Percentiles rank a stretch among this genome's conserved stretches.
phyloP scores from a whole-genome alignment of 2,797 vertebrate species.

The Esox masquinongy region DNA sequence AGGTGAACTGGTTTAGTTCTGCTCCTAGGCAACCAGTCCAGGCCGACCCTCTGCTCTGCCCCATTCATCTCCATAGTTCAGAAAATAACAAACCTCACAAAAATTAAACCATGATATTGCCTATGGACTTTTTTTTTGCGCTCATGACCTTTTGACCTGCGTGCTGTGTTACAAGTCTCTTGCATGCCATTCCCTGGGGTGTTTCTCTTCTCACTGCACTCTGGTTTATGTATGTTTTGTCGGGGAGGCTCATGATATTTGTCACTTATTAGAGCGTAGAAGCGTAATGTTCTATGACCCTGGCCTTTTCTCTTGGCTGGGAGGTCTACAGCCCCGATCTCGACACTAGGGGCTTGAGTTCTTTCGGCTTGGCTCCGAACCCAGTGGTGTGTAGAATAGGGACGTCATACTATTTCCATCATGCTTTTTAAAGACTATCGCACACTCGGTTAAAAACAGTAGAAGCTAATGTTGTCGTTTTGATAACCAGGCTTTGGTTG shows the following conservation, averaged over 20 bases:
- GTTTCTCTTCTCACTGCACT: constrained; percentile 2
- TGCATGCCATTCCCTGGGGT: background rate
- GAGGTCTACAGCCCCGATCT: background rate
- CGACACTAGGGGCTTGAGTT: background rate
- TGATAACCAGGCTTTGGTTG: background rate
- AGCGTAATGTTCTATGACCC: constrained; percentile 14
- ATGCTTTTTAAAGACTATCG: background rate
- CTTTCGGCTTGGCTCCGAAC: constrained; percentile 15
- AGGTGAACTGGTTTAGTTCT: constrained; percentile 51
- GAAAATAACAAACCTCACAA: constrained; percentile 1
- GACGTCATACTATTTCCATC: constrained; percentile 14
- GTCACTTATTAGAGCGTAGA: constrained; percentile 28
- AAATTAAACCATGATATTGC: background rate
- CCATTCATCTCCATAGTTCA: background rate
- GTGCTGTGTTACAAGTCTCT: constrained; percentile 12
- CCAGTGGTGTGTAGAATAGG: constrained; percentile 39
- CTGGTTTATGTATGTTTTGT: constrained; percentile 22
- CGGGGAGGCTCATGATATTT: constrained; percentile 18
- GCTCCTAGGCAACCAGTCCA: constrained; percentile 43
- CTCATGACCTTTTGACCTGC: constrained; percentile 24
- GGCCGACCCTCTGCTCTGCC: constrained; percentile 32
- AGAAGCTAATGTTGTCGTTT: background rate
- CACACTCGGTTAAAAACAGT: background rate
- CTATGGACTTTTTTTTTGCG: background rate
- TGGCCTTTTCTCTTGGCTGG: constrained; percentile 30